These are phyloP conservation scores for Chondrilla cf. caribensis DNA, from an alignment of 37 sponge, comb jelly and placozoan species.

Conservation along the genomic window DNA sequence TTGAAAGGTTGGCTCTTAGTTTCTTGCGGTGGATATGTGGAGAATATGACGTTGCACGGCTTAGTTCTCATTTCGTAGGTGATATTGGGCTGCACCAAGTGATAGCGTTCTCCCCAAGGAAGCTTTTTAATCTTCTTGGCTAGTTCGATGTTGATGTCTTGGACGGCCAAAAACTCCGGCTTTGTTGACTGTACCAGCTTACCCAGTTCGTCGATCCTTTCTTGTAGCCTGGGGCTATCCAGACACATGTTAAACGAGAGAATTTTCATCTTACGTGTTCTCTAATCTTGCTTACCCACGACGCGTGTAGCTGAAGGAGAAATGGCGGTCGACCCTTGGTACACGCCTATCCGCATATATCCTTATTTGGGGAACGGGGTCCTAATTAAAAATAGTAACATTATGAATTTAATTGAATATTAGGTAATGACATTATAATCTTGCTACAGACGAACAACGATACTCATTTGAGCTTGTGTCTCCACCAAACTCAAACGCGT, in stretches of 20 bases:
- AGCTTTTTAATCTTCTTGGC: conserved; percentile 41
- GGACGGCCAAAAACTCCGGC: conserved; percentile 74
- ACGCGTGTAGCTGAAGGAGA: no score
- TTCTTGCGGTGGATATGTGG: conserved; percentile 61
- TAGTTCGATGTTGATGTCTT: conserved; percentile 55
- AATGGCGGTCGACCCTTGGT: no score
- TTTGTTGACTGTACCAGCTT: conserved; percentile 41
- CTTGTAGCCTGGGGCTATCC: conserved; percentile 5
- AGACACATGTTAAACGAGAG: conserved; percentile 50
- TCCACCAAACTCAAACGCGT: no score
- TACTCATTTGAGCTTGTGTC: no score
- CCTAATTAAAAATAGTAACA: no score
- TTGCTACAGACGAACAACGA: no score
- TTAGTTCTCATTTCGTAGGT: conserved; percentile 63
- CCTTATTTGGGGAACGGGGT: no score
- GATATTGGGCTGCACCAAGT: conserved; percentile 36
- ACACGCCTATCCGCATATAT: no score
- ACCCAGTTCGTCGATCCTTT: conserved; percentile 60
- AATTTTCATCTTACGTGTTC: conserved; percentile 55
- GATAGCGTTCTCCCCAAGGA: conserved; percentile 60
- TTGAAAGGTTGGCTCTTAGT: conserved; percentile 11
- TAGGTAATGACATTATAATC: no score
- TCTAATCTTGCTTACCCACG: background rate
- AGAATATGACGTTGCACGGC: conserved; percentile 51
- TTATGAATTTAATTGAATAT: no score